Evolutionary conservation across 2,797 vertebrate species (phyloP).

Genomic region (Periparus ater): DNA sequence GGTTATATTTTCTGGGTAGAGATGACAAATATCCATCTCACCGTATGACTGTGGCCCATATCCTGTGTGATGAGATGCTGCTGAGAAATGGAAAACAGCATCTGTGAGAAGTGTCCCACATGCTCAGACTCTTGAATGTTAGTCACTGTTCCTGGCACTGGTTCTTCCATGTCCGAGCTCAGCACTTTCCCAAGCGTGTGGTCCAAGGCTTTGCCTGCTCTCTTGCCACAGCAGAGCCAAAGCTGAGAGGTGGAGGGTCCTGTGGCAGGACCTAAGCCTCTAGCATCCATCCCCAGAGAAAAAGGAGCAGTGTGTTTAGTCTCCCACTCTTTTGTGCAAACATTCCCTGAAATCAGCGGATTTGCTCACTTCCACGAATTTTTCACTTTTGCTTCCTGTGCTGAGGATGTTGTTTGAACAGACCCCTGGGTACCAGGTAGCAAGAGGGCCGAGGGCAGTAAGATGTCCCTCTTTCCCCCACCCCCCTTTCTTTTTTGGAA

Average conservation of each 20-base stretch:
- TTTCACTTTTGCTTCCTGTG: slow-evolving; percentile 31
- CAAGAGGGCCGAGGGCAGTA: not conserved
- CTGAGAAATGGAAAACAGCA: not conserved
- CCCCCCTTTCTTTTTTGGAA: slow-evolving; percentile 8
- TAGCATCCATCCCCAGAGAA: not conserved
- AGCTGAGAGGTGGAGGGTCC: not conserved
- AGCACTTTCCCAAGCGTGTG: not conserved
- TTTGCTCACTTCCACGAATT: slow-evolving; percentile 33
- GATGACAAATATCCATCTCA: slow-evolving; percentile 37
- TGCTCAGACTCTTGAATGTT: not conserved
- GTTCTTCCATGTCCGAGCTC: not conserved
- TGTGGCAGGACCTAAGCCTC: not conserved
- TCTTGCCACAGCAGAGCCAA: not conserved
- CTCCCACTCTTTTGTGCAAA: slow-evolving; percentile 14
- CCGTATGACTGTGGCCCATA: slow-evolving; percentile 42
- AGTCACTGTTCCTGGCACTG: not conserved
- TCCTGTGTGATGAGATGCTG: slow-evolving; percentile 28
- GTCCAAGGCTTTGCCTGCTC: not conserved
- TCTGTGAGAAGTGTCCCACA: not conserved
- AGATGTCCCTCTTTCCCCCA: not conserved
- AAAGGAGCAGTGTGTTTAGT: not conserved
- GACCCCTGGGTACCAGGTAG: slow-evolving; percentile 25
- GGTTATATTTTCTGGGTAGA: slow-evolving; percentile 1
- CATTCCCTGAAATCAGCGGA: slow-evolving; percentile 25
- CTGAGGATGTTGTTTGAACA: not conserved